Conservation (phyloP, 1,140 invertebrate genomes). For the Leptopilina boulardi region DNA sequence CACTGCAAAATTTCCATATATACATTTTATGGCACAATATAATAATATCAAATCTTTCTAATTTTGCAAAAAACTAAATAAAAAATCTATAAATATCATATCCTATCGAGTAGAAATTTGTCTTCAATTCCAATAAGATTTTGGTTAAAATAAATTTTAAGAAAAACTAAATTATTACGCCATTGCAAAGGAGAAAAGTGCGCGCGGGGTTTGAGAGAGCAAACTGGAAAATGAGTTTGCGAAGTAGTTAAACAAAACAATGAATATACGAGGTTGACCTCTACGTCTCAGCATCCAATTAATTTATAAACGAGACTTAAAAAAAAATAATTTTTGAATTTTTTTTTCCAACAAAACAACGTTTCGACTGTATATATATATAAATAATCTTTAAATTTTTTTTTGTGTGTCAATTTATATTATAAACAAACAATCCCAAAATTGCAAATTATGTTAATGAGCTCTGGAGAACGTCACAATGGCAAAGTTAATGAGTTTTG, state of each 20-base stretch:
- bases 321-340: neutral
- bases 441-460: slow-evolving; percentile 10
- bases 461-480: slow-evolving; percentile 14
- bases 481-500: slow-evolving; percentile 30
- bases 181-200: neutral
- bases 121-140: no score
- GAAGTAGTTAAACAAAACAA: slow-evolving; percentile 40
- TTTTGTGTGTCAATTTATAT: no score
- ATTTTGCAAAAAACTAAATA: no score
- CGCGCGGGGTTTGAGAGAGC: neutral
- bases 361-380: no score
- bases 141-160: neutral
- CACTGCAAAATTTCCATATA: neutral
- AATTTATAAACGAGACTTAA: slow-evolving; percentile 37
- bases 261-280: slow-evolving; percentile 37
- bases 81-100: no score
- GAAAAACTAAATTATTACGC: neutral
- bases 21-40: no score
- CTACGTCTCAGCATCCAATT: slow-evolving; percentile 30
- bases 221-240: slow-evolving; percentile 36
- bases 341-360: no score
- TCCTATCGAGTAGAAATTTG: no score
- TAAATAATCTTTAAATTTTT: neutral
- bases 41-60: no score
- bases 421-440: neutral